These are phyloP conservation scores for Trissolcus japonicus DNA, from an alignment of 2,888 invertebrate species.

Conservation along the genomic window DNA sequence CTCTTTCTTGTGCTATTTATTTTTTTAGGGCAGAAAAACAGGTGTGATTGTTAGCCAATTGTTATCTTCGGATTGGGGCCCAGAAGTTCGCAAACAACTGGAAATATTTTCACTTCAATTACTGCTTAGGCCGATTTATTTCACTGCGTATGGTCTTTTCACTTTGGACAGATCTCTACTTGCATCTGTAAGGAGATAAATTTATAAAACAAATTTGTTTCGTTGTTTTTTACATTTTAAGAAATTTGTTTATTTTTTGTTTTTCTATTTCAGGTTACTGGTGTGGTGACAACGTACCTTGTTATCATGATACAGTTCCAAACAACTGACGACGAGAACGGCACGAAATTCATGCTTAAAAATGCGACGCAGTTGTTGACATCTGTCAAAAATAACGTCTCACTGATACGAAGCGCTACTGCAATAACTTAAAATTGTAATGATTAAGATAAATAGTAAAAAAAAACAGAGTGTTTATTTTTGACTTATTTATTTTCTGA, in stretches of 20 bases:
- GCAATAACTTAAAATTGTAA: no score
- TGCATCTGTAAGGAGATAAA: conserved; percentile 77
- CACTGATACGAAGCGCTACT: no score
- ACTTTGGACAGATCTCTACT: conserved; percentile 79
- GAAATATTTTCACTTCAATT: conserved; percentile 80
- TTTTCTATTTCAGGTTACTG: conserved; percentile 24
- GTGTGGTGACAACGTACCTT: conserved; percentile 49
- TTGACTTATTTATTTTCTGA: no score
- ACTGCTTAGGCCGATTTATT: conserved; percentile 78
- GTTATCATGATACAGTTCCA: conserved; percentile 75
- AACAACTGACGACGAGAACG: conserved; percentile 77
- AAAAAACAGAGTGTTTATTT: no score
- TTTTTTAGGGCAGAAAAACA: conserved; percentile 75
- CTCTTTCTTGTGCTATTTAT: neutral
- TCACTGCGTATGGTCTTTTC: conserved; percentile 80
- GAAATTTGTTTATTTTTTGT: neutral
- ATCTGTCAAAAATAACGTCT: conserved; percentile 27
- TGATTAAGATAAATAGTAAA: no score
- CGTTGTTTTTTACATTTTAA: neutral
- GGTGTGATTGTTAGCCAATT: conserved; percentile 77
- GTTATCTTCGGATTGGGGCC: conserved; percentile 67
- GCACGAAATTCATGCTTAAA: conserved; percentile 60
- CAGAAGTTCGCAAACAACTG: conserved; percentile 76
- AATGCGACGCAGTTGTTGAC: conserved; percentile 68
- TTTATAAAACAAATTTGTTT: neutral